Evolutionary conservation across 2,888 invertebrate genomes (phyloP).

Genomic region (Dryococelus australis): DNA sequence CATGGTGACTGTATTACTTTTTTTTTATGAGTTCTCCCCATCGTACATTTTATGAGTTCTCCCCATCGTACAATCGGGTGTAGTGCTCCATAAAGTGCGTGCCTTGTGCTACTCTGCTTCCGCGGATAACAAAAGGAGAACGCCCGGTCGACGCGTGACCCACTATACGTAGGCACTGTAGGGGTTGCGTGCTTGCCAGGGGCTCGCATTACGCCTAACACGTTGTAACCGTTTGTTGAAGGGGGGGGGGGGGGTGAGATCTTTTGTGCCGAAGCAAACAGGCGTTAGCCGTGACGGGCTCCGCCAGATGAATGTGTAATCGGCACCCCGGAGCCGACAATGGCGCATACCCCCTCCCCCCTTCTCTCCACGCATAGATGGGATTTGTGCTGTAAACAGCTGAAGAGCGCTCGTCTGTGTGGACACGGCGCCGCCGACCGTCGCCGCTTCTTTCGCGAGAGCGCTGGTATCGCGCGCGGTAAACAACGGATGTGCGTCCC

Average conservation of each 20-base stretch:
- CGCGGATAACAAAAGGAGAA: too few species aligned
- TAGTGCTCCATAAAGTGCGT: too few species aligned
- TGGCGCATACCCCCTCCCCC: neutral
- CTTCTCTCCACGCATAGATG: neutral
- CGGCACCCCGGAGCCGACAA: neutral
- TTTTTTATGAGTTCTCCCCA: too few species aligned
- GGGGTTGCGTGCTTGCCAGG: neutral
- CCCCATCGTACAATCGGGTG: too few species aligned
- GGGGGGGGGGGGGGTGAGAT: neutral
- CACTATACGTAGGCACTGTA: too few species aligned
- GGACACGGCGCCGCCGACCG: neutral
- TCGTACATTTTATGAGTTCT: too few species aligned
- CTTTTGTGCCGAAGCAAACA: neutral
- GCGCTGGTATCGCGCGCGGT: neutral
- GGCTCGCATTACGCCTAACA: neutral
- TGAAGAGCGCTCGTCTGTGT: neutral
- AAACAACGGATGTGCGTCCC: neutral
- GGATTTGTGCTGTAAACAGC: slow-evolving; percentile 4
- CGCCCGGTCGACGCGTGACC: too few species aligned
- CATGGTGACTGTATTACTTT: too few species aligned
- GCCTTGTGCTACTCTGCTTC: too few species aligned
- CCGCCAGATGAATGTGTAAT: neutral
- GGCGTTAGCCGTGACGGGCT: neutral
- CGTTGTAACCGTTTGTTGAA: neutral
- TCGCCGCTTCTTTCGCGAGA: neutral